phyloP scores from a whole-genome alignment of 2,888 invertebrate species.

The Drosophila gaucha region DNA sequence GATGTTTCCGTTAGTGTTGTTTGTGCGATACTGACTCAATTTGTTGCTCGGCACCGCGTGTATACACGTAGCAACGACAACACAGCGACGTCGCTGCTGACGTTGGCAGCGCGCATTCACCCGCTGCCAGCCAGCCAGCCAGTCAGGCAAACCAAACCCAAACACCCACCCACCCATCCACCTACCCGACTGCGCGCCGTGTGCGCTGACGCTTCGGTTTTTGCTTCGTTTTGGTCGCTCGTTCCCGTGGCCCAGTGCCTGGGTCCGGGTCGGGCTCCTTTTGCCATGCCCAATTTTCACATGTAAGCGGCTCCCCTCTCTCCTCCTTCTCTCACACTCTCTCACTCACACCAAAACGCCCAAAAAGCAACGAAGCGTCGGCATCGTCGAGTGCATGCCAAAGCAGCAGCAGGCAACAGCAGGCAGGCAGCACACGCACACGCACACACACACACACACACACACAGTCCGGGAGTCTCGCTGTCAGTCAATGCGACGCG shows the following conservation, averaged over 20 bases:
- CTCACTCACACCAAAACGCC: neutral
- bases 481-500: conserved; percentile 61
- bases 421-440: conserved; percentile 8
- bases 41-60: conserved; percentile 76
- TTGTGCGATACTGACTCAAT: conserved; percentile 83
- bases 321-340: too few relatives aligned
- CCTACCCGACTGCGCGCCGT: conserved; percentile 3
- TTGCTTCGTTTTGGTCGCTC: conserved; percentile 37
- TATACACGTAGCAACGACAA: conserved; percentile 61
- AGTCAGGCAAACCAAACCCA: conserved; percentile 5
- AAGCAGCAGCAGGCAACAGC: conserved; percentile 24
- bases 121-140: conserved; percentile 15
- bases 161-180: neutral
- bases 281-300: conserved; percentile 46
- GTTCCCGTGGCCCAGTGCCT: conserved; percentile 26
- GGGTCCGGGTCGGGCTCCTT: conserved; percentile 50
- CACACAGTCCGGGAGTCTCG: conserved; percentile 30
- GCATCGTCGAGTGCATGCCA: conserved; percentile 55
- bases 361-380: conserved; percentile 29
- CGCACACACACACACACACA: neutral
- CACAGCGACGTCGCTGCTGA: conserved; percentile 25
- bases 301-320: conserved; percentile 9
- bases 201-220: conserved; percentile 30
- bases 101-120: conserved; percentile 48
- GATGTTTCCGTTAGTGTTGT: conserved; percentile 83